Evolutionary conservation across 2,113 vertebrate genomes (phyloP), one percentile per base, ranked within the genome.

Genomic region (Ploceus nigricollis): DNA sequence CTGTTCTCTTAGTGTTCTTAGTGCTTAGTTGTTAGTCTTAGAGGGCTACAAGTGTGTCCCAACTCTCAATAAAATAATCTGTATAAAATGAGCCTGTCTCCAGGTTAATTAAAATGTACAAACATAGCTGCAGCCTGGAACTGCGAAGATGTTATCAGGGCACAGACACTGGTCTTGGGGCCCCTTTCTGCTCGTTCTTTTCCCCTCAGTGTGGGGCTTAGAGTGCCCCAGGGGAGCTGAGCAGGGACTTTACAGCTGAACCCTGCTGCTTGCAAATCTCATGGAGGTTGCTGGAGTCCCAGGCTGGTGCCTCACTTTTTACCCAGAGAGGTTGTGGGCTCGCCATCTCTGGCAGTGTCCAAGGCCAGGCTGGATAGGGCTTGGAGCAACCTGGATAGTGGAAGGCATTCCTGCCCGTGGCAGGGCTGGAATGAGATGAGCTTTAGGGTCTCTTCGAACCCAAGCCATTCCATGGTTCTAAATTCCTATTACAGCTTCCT

Each of bases 121-220:
- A 45, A 50, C 10, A 1, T 17, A 30, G 60, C 51, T 82, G 64
- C 75, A 57, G 66, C 40, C 28, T 2, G 1, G 5, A 37, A 39
- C 35, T 78, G 58, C 9, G 2, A 3, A 31, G 73, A 20, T 66
- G 21, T 66, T 78, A 19, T 8, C n/a, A 28, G 65, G 28, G 27
- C 24, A 15, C n/a, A 45, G 68, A 7, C 9, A 1, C 27, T 27
- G 53, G 51, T 54, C 48, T 12, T 1, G 33, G 45, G n/a, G 35
- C 53, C 45, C 56, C 68, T 30, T 50, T n/a, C 37, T 83, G 44
- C 45, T 84, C 2, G 0, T 54, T 78, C 58, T 37, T 60, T 35
- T 18, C 12, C 11, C 25, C 8, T 37, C 47, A 6, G 16, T 0
- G 0, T 2, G 7, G 47, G 39, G 18, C 61, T 31, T 11, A 17